Evolutionary conservation across 2,797 vertebrate species (phyloP).

Genomic region (Apodemus agrarius): DNA sequence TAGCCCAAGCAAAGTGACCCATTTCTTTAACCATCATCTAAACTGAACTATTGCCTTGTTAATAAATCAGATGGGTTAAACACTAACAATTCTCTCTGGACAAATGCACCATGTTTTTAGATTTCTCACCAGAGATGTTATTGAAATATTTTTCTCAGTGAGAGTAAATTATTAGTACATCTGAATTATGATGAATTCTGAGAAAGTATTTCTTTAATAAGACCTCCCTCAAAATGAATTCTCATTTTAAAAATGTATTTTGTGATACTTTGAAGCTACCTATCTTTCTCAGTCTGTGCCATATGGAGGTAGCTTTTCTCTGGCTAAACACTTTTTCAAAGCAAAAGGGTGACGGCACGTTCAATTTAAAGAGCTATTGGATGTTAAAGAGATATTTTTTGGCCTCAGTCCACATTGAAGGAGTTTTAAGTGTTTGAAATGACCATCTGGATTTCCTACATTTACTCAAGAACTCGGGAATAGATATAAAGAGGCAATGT

Average conservation of each 20-base stretch:
- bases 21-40: not conserved
- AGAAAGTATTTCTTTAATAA: slow-evolving; percentile 1
- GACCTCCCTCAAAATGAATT: not conserved
- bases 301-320: not conserved
- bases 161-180: not conserved
- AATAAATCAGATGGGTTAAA: slow-evolving; percentile 27
- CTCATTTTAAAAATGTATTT: not conserved
- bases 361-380: slow-evolving; percentile 39
- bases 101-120: not conserved
- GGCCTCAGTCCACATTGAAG: not conserved
- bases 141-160: slow-evolving; percentile 23
- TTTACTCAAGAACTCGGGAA: slow-evolving; percentile 41
- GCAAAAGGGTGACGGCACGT: not conserved
- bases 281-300: slow-evolving; percentile 16
- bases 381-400: slow-evolving; percentile 24
- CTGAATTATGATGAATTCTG: slow-evolving; percentile 30
- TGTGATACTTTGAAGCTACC: not conserved
- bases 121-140: not conserved
- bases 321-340: slow-evolving; percentile 19
- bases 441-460: not conserved
- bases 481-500: slow-evolving; percentile 23
- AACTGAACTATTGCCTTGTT: not conserved
- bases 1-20: not conserved
- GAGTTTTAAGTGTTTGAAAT: slow-evolving; percentile 58
- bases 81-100: not conserved